A percentile compares a stretch with the other conserved stretches of the same genome.
These are phyloP conservation scores for Mellilla xanthometata DNA, from an alignment of 2,888 invertebrate species.

Conservation along the genomic window DNA sequence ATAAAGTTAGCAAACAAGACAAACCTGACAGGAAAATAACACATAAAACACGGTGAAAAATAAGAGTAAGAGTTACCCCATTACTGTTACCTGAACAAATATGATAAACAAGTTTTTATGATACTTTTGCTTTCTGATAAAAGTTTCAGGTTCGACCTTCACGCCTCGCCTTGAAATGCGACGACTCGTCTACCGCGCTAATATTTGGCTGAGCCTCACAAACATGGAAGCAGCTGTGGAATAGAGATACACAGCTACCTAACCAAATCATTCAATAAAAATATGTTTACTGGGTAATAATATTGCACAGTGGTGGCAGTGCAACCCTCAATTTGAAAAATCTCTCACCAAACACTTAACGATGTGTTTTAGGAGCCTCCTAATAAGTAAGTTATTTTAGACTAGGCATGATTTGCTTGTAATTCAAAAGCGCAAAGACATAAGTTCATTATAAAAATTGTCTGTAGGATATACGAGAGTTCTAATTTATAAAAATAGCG, in stretches of 20 bases:
- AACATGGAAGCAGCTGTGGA: slow-evolving; percentile 8
- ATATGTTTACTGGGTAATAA: too few species aligned
- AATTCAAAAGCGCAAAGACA: too few species aligned
- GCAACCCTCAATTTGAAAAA: too few species aligned
- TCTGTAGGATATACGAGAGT: too few species aligned
- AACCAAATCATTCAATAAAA: too few species aligned
- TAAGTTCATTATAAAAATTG: too few species aligned
- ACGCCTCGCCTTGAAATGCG: slow-evolving; percentile 9
- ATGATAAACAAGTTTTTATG: slow-evolving; percentile 12
- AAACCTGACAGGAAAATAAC: background rate
- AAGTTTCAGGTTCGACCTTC: slow-evolving; percentile 6
- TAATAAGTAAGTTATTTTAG: too few species aligned
- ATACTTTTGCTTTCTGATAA: slow-evolving; percentile 8
- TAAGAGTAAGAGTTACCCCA: background rate
- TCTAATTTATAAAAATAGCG: too few species aligned
- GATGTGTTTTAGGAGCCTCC: too few species aligned
- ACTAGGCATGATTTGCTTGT: too few species aligned
- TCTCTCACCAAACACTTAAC: too few species aligned
- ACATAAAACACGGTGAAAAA: slow-evolving; percentile 6
- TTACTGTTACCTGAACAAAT: slow-evolving; percentile 7
- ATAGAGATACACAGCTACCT: background rate
- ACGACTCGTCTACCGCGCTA: slow-evolving; percentile 4
- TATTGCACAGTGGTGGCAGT: too few species aligned
- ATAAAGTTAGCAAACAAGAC: background rate
- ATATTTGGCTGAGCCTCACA: slow-evolving; percentile 11